phyloP scores from a whole-genome alignment of 2,888 invertebrate species.

The Aleiodes leptofemur region DNA sequence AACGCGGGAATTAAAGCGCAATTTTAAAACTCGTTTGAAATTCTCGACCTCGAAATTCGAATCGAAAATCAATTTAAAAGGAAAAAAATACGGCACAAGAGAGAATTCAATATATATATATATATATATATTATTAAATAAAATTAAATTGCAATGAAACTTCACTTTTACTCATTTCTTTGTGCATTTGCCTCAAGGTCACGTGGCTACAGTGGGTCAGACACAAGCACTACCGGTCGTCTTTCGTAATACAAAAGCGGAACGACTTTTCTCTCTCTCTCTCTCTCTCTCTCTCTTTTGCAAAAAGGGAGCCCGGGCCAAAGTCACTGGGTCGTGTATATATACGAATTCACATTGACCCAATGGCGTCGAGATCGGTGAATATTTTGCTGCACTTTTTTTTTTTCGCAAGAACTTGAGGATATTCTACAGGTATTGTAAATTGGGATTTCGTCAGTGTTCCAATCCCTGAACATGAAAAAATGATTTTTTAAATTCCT shows the following conservation, averaged over 20 bases:
- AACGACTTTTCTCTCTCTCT: neutral
- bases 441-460: no score
- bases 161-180: slow-evolving; percentile 19
- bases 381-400: neutral
- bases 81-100: no score
- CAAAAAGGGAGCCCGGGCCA: slow-evolving; percentile 24
- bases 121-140: slow-evolving; percentile 44
- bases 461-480: no score
- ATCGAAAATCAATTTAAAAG: slow-evolving; percentile 8
- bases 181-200: slow-evolving; percentile 51
- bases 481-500: no score
- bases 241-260: slow-evolving; percentile 42
- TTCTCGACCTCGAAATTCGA: neutral
- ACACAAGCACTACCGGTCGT: slow-evolving; percentile 52
- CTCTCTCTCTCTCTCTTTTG: neutral
- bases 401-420: no score
- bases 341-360: neutral
- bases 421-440: no score
- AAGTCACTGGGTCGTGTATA: slow-evolving; percentile 21
- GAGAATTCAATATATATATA: slow-evolving; percentile 51
- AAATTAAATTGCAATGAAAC: slow-evolving; percentile 41
- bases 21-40: neutral
- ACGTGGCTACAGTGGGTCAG: slow-evolving; percentile 67
- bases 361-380: neutral
- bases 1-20: neutral